Conservation (phyloP, 2,888 invertebrate genomes). For the Nebria salina region DNA sequence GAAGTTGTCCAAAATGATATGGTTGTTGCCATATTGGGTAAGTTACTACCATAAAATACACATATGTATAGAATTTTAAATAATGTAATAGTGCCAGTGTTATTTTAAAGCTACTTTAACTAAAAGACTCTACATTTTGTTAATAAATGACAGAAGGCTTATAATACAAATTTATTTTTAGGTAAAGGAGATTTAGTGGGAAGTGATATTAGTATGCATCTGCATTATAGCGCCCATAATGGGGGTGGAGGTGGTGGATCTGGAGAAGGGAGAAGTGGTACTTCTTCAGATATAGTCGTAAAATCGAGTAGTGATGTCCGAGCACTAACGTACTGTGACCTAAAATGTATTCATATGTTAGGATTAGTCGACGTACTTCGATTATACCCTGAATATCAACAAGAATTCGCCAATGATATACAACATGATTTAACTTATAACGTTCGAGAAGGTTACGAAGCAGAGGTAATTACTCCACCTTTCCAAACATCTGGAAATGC, state of each 20-base stretch:
- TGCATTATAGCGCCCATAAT: slow-evolving; percentile 73
- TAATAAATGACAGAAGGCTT: too few relatives aligned
- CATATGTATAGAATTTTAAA: too few relatives aligned
- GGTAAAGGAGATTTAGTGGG: slow-evolving; percentile 97
- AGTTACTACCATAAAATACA: slow-evolving; percentile 55
- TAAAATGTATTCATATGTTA: slow-evolving; percentile 92
- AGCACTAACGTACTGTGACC: slow-evolving; percentile 95
- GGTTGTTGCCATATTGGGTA: slow-evolving; percentile 97
- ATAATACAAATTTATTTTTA: slow-evolving; percentile 58
- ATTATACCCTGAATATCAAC: slow-evolving; percentile 93
- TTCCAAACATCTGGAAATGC: background rate
- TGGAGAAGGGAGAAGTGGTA: slow-evolving; percentile 65
- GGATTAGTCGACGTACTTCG: slow-evolving; percentile 89
- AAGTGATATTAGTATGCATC: slow-evolving; percentile 86
- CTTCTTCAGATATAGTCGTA: slow-evolving; percentile 77
- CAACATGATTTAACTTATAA: slow-evolving; percentile 96
- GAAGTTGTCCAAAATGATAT: slow-evolving; percentile 95
- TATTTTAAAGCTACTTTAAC: too few relatives aligned
- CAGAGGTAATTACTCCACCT: slow-evolving; percentile 69
- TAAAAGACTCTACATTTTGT: too few relatives aligned
- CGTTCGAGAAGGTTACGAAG: slow-evolving; percentile 91
- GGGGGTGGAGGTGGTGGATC: slow-evolving; percentile 68
- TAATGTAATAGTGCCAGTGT: too few relatives aligned
- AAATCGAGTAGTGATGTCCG: slow-evolving; percentile 94
- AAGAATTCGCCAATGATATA: slow-evolving; percentile 93